phyloP scores from a whole-genome alignment of 2,888 invertebrate species.

The Archips crataeganus region DNA sequence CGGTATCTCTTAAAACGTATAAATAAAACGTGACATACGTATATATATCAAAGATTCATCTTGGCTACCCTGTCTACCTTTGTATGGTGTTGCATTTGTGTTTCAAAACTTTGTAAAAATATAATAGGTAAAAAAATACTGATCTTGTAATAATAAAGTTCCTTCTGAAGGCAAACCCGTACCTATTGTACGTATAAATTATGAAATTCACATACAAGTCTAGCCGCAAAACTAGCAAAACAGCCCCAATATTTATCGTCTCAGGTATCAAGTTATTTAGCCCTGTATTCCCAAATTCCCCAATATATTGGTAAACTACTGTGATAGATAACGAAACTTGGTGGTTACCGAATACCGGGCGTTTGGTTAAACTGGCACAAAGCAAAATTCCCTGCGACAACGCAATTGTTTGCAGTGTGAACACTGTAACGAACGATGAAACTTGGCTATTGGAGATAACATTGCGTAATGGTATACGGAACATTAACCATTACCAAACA shows the following conservation, averaged over 20 bases:
- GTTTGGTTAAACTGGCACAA: conserved; percentile 39
- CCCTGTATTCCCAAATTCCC: conserved; percentile 26
- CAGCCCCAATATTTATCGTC: not conserved
- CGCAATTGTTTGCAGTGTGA: conserved; percentile 37
- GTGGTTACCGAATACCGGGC: conserved; percentile 33
- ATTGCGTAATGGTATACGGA: conserved; percentile 9
- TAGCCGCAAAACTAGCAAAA: not conserved
- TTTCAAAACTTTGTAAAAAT: no score
- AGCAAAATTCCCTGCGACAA: conserved; percentile 35
- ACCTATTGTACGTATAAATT: no score
- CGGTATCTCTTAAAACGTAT: no score
- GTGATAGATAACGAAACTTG: conserved; percentile 42
- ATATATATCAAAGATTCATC: no score
- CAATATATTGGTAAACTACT: conserved; percentile 40
- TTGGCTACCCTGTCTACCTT: no score
- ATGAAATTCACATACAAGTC: not conserved
- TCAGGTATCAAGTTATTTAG: conserved; percentile 16
- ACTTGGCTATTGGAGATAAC: conserved; percentile 39
- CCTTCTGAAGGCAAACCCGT: no score
- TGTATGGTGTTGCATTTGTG: no score
- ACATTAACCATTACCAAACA: conserved; percentile 13
- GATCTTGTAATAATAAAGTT: no score
- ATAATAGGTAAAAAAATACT: no score
- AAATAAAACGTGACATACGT: no score
- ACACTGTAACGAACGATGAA: conserved; percentile 33